These are phyloP conservation scores for Temnothorax longispinosus DNA, from an alignment of 1,140 invertebrate genomes.

Conservation along the genomic window DNA sequence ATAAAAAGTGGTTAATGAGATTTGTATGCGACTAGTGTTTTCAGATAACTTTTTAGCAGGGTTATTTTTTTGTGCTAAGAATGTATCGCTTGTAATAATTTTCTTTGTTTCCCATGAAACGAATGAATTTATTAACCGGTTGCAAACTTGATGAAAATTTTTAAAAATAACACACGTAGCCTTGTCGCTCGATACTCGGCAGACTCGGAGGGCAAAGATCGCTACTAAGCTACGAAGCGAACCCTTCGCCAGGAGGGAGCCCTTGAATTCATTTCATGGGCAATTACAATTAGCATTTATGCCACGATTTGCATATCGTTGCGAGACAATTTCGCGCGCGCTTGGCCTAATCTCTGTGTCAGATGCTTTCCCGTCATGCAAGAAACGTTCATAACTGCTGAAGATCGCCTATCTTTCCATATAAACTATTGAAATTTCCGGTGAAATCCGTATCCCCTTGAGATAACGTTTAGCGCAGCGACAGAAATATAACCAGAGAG, in stretches of 20 bases:
- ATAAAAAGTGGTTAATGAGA: slow-evolving; percentile 7
- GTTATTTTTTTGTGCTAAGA: neutral
- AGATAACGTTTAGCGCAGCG: neutral
- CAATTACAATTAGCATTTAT: slow-evolving; percentile 80
- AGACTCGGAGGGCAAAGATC: slow-evolving; percentile 52
- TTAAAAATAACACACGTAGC: slow-evolving; percentile 23
- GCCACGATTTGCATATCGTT: slow-evolving; percentile 77
- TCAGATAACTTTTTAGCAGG: neutral
- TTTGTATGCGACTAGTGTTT: slow-evolving; percentile 1
- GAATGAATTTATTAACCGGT: neutral
- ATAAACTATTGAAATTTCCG: slow-evolving; percentile 47
- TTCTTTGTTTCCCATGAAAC: neutral
- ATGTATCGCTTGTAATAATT: neutral
- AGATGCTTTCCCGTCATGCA: slow-evolving; percentile 55
- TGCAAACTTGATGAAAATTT: slow-evolving; percentile 54
- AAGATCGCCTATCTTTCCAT: slow-evolving; percentile 62
- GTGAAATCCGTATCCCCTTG: slow-evolving; percentile 29
- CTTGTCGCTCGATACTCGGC: slow-evolving; percentile 50
- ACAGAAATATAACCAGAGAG: neutral
- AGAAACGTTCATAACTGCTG: slow-evolving; percentile 39
- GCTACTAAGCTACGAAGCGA: slow-evolving; percentile 52
- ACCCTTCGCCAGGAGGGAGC: slow-evolving; percentile 60
- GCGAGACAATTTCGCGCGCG: slow-evolving; percentile 72
- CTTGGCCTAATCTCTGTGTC: slow-evolving; percentile 75
- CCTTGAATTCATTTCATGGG: slow-evolving; percentile 76